A percentile compares a stretch with the other conserved stretches of the same genome.
phyloP scores from a whole-genome alignment of 1,140 invertebrate species.

The Plutomurus gul region DNA sequence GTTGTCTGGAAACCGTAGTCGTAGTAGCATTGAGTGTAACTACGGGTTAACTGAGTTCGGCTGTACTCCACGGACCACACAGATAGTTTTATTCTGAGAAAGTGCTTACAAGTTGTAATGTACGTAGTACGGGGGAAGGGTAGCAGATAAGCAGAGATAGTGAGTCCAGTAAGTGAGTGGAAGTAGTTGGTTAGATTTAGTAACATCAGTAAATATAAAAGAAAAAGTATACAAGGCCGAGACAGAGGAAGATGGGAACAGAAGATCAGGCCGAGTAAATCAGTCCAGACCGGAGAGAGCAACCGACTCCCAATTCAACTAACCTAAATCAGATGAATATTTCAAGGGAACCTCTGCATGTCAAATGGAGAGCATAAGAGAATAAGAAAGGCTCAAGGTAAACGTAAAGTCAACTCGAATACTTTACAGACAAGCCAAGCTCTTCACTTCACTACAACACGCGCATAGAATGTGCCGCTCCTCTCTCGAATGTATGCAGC shows the following conservation, averaged over 20 bases:
- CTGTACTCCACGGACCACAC: too few species aligned
- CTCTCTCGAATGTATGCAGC: too few species aligned
- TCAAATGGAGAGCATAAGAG: constrained; percentile 22
- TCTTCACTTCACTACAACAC: too few species aligned
- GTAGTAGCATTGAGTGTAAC: too few species aligned
- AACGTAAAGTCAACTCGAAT: constrained; percentile 11
- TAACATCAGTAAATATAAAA: not conserved
- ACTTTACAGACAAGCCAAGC: too few species aligned
- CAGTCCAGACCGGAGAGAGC: constrained; percentile 20
- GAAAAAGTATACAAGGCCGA: not conserved
- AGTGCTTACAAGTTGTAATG: too few species aligned
- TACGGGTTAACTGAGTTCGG: too few species aligned
- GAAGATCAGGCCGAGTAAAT: not conserved
- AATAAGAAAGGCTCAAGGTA: constrained; percentile 23
- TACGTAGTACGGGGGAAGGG: too few species aligned
- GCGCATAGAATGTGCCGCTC: too few species aligned
- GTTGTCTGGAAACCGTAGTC: too few species aligned
- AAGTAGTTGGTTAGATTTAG: not conserved
- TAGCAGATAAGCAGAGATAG: constrained; percentile 20
- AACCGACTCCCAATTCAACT: constrained; percentile 35
- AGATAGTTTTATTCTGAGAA: too few species aligned
- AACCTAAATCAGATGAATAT: constrained; percentile 35
- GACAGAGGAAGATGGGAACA: not conserved
- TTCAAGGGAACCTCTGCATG: constrained; percentile 26
- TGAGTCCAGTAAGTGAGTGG: not conserved